A percentile compares a stretch with the other conserved stretches of the same genome.
These are phyloP conservation scores for Lasioglossum morio DNA, from an alignment of 2,888 invertebrate species.

Conservation along the genomic window DNA sequence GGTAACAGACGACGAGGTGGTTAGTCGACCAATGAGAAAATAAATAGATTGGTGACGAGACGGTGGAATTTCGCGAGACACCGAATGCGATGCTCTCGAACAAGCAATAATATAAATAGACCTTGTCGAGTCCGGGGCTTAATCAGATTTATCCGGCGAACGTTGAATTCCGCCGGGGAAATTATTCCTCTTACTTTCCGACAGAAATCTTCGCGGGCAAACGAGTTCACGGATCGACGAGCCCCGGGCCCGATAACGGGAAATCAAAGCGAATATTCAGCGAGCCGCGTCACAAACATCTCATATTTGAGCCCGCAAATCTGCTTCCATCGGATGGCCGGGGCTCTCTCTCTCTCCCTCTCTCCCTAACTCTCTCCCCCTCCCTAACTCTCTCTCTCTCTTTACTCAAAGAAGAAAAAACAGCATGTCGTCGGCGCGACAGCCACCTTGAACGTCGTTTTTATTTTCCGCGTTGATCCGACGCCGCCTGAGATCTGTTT, in stretches of 20 bases:
- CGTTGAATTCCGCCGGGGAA: constrained; percentile 45
- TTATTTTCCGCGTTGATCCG: neutral
- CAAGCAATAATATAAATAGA: constrained; percentile 38
- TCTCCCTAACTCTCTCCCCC: neutral
- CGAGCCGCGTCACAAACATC: constrained; percentile 61
- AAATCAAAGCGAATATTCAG: constrained; percentile 74
- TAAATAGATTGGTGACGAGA: neutral
- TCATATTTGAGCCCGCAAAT: constrained; percentile 70
- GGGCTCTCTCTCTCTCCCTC: neutral
- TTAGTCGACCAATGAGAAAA: neutral
- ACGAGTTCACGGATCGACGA: constrained; percentile 64
- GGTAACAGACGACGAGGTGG: neutral
- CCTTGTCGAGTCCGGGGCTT: constrained; percentile 11
- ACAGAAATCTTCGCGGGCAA: constrained; percentile 56
- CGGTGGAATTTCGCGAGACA: neutral
- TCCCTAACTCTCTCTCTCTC: neutral
- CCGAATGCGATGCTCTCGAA: neutral
- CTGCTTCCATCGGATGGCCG: constrained; percentile 38
- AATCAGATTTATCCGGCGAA: constrained; percentile 41
- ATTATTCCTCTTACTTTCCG: constrained; percentile 42
- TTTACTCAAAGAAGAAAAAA: constrained; percentile 49
- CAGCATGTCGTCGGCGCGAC: constrained; percentile 17
- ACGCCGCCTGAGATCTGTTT: neutral
- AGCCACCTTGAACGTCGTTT: constrained; percentile 16
- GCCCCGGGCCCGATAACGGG: constrained; percentile 64